Conservation (phyloP, 2,888 invertebrate genomes). For the Drepana falcataria region DNA sequence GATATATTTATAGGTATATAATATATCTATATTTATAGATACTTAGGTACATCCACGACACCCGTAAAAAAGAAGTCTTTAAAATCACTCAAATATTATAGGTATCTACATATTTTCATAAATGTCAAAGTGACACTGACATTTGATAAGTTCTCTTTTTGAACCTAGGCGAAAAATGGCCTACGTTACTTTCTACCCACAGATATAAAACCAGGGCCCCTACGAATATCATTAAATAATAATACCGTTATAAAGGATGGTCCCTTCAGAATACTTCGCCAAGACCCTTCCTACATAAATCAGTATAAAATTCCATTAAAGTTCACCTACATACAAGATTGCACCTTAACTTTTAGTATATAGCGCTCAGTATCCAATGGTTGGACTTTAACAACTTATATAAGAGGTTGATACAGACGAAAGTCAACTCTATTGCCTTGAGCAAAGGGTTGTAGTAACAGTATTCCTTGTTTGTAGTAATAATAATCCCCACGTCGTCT, state of each 20-base stretch:
- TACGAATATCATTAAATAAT: too few relatives aligned
- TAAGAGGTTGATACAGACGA: conserved; percentile 21
- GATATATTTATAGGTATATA: too few relatives aligned
- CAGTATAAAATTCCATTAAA: conserved; percentile 1
- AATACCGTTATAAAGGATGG: background rate
- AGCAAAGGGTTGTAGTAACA: conserved; percentile 16
- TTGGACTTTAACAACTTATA: conserved; percentile 8
- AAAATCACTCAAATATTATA: too few relatives aligned
- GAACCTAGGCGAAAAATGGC: too few relatives aligned
- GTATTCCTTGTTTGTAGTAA: conserved; percentile 17
- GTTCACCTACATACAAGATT: background rate
- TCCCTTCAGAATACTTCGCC: background rate
- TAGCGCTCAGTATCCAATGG: background rate
- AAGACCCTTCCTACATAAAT: conserved; percentile 1
- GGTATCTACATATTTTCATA: too few relatives aligned
- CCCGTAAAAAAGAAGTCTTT: too few relatives aligned
- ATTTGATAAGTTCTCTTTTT: too few relatives aligned
- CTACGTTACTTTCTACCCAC: too few relatives aligned
- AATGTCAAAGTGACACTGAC: too few relatives aligned
- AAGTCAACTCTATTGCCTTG: conserved; percentile 21
- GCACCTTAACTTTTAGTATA: background rate
- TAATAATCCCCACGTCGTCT: conserved; percentile 24
- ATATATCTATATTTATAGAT: too few relatives aligned
- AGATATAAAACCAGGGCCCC: too few relatives aligned
- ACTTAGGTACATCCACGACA: too few relatives aligned